Conservation (phyloP, 92 coral and sea anemone species). For the Phenganax subtilis region DNA sequence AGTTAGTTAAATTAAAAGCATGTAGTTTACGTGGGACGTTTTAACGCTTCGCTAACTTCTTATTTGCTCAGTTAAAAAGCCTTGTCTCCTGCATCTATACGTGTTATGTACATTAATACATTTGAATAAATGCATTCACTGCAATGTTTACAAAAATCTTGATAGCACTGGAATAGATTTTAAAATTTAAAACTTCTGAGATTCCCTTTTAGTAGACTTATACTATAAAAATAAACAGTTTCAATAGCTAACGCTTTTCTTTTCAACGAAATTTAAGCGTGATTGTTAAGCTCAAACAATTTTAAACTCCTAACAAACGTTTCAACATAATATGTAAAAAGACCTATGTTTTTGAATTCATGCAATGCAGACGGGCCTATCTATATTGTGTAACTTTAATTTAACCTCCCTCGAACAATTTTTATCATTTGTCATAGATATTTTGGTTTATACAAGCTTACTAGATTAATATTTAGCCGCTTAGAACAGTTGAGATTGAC, state of each 20-base stretch:
- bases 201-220: too few species aligned
- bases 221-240: too few species aligned
- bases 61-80: constrained; percentile 12
- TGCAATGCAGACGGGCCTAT: too few species aligned
- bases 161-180: not conserved
- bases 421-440: constrained; percentile 6
- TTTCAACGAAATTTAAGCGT: too few species aligned
- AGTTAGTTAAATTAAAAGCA: not conserved
- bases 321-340: too few species aligned
- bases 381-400: too few species aligned
- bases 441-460: not conserved
- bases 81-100: not conserved
- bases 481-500: not conserved
- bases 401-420: not conserved
- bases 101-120: not conserved
- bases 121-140: constrained; percentile 5
- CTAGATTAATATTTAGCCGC: not conserved
- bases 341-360: too few species aligned
- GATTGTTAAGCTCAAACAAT: too few species aligned
- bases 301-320: too few species aligned
- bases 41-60: not conserved
- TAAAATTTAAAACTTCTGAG: too few species aligned
- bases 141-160: not conserved
- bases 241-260: too few species aligned
- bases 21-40: not conserved